Evolutionary conservation across 2,888 invertebrate species (phyloP).

Genomic region (Amaurobius ferox): DNA sequence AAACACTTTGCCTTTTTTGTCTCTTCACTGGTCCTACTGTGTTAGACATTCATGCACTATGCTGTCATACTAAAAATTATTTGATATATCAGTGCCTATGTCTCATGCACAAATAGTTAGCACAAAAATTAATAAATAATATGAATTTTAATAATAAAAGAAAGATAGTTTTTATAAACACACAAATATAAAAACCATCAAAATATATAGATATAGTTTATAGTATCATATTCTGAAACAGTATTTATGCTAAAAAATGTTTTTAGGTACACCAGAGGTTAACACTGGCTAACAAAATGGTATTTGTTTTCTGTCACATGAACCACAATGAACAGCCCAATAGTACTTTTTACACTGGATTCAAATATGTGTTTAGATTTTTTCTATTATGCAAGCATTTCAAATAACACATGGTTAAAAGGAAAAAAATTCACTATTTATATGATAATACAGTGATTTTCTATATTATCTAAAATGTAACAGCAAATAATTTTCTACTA

Average conservation of each 20-base stretch:
- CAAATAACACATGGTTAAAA: no score
- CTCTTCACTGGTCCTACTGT: constrained; percentile 40
- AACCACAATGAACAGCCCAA: no score
- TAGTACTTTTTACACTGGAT: no score
- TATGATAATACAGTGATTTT: no score
- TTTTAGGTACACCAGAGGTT: no score
- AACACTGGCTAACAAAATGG: no score
- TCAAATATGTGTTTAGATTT: no score
- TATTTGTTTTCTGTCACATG: no score
- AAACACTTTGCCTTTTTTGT: constrained; percentile 56
- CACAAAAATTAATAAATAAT: constrained; percentile 12
- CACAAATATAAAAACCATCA: background rate
- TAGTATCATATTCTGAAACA: background rate
- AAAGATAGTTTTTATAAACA: constrained; percentile 10
- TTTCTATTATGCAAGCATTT: no score
- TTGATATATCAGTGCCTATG: constrained; percentile 52
- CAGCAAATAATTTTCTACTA: no score
- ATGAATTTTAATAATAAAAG: background rate
- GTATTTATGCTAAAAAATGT: background rate
- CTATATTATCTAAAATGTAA: no score
- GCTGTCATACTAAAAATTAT: constrained; percentile 14
- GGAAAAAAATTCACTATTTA: no score
- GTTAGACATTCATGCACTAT: constrained; percentile 42
- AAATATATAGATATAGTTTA: constrained; percentile 5
- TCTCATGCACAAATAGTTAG: constrained; percentile 56